phyloP scores from a whole-genome alignment of 2,797 vertebrate genomes.

The Ceyx erithaca region DNA sequence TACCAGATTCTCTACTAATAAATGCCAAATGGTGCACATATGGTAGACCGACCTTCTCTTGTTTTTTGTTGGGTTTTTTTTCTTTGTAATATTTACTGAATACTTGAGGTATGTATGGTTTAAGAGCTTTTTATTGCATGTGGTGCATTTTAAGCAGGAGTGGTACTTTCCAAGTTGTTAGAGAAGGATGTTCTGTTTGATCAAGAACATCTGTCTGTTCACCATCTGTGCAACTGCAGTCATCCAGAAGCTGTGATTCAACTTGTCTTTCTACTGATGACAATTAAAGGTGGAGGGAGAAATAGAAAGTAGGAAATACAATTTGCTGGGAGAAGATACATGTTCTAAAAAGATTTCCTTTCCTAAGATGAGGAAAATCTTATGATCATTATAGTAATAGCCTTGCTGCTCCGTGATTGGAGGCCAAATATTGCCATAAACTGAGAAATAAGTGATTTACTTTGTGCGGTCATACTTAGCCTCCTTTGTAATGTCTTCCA shows the following conservation, averaged over 20 bases:
- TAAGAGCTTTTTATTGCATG: conserved; percentile 34
- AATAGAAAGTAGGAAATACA: background rate
- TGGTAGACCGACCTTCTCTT: background rate
- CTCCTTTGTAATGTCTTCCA: background rate
- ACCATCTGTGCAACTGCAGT: background rate
- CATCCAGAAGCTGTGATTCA: background rate
- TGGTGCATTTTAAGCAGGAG: background rate
- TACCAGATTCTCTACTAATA: background rate
- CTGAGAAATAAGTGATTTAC: background rate
- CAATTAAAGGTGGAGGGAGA: accelerated
- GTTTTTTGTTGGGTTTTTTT: conserved; percentile 46
- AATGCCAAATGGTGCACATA: background rate
- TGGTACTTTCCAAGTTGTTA: conserved; percentile 1
- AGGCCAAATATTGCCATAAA: background rate
- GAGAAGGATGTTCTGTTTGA: background rate
- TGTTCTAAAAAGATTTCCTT: background rate
- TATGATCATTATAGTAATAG: background rate
- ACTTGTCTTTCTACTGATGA: background rate
- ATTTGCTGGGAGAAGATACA: background rate
- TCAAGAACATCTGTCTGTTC: background rate
- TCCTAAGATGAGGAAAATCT: background rate
- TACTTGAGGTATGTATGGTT: conserved; percentile 1
- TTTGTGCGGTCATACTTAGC: background rate
- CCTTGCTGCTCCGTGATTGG: background rate
- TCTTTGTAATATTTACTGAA: conserved; percentile 31